Evolutionary conservation across 2,113 vertebrate genomes (phyloP).

Genomic region (Caretta caretta): DNA sequence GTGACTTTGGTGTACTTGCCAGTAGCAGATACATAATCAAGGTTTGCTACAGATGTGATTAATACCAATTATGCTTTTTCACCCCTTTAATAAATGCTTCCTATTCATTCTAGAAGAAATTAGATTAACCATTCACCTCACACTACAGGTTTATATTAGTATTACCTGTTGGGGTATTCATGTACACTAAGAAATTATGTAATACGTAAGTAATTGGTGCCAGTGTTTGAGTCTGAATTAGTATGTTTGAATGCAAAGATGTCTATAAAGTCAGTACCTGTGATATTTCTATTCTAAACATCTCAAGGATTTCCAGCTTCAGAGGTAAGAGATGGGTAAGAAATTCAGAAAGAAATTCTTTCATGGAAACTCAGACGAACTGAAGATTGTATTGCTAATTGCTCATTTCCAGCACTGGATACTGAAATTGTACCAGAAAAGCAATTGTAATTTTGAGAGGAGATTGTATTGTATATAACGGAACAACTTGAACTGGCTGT

Average conservation of each 20-base stretch:
- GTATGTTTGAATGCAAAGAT: background rate
- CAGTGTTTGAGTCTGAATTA: background rate
- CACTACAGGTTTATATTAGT: background rate
- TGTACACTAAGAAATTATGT: background rate
- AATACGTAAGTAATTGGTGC: background rate
- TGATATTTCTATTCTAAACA: background rate
- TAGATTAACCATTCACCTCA: conserved; percentile 4
- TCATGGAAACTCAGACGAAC: background rate
- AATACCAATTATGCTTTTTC: background rate
- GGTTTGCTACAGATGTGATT: background rate
- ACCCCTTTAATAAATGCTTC: background rate
- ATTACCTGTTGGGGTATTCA: background rate
- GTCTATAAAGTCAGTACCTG: background rate
- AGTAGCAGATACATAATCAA: background rate
- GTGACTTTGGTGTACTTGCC: background rate
- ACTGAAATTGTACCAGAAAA: background rate
- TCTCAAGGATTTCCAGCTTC: background rate
- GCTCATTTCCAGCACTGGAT: background rate
- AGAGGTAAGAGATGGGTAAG: background rate
- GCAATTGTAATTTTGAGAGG: background rate
- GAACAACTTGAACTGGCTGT: background rate
- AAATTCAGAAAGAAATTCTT: background rate
- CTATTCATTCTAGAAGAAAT: background rate
- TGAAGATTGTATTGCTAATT: background rate
- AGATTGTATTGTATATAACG: background rate